A percentile compares a stretch with the other conserved stretches of the same genome.
Evolutionary conservation across 2,888 invertebrate species (phyloP).

Genomic region (Meteorus colon): DNA sequence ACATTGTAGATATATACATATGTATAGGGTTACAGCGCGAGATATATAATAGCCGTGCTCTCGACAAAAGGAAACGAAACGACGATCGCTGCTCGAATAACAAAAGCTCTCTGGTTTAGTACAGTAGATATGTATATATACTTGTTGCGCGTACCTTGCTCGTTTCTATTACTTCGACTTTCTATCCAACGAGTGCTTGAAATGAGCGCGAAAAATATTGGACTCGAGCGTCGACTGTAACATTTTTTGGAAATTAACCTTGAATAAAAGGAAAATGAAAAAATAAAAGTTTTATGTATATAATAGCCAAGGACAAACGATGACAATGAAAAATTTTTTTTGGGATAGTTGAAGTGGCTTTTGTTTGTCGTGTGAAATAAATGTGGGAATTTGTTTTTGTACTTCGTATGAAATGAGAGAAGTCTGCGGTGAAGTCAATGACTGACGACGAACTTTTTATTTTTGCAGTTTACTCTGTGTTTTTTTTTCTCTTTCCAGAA

Average conservation of each 20-base stretch:
- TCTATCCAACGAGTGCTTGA: not conserved
- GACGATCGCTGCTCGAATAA: slow-evolving; percentile 52
- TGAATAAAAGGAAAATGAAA: slow-evolving; percentile 2
- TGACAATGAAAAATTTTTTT: not conserved
- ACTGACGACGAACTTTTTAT: no score
- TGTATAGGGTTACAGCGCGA: not conserved
- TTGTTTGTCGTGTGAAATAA: no score
- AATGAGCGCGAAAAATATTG: not conserved
- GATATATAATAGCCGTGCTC: slow-evolving; percentile 2
- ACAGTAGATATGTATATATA: slow-evolving; percentile 32
- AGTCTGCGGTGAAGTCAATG: no score
- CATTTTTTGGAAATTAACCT: slow-evolving; percentile 32
- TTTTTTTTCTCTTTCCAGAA: no score
- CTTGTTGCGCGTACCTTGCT: slow-evolving; percentile 51
- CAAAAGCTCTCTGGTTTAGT: slow-evolving; percentile 45
- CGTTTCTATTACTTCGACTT: slow-evolving; percentile 29
- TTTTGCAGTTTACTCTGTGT: no score
- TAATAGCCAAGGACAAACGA: not conserved
- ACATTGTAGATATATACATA: not conserved
- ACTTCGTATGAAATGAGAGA: no score
- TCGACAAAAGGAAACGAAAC: slow-evolving; percentile 36
- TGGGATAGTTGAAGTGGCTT: no score
- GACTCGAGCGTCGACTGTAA: slow-evolving; percentile 9
- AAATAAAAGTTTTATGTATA: not conserved
- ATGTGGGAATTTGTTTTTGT: no score